These are phyloP conservation scores for Temnothorax nylanderi DNA, from an alignment of 1,140 invertebrate genomes.

Conservation along the genomic window DNA sequence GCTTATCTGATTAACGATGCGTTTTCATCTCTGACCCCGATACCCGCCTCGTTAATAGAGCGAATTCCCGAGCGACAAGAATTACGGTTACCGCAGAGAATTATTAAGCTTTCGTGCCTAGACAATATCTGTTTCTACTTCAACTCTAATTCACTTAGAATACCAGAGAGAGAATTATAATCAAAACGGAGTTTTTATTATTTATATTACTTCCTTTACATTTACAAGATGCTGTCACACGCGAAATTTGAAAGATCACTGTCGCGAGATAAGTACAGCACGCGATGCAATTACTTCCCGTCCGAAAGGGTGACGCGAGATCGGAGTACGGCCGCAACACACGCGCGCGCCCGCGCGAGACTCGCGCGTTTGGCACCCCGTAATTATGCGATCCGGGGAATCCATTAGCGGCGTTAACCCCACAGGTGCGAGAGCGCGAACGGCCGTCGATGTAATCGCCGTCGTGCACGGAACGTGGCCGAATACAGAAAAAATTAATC, in stretches of 20 bases:
- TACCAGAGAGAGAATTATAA: not conserved
- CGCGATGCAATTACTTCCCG: slow-evolving; percentile 61
- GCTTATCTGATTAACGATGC: slow-evolving; percentile 64
- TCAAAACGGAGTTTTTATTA: not conserved
- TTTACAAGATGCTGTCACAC: not conserved
- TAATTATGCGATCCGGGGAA: slow-evolving; percentile 71
- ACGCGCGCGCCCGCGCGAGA: slow-evolving; percentile 33
- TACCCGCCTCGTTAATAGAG: slow-evolving; percentile 21
- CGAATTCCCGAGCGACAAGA: not conserved
- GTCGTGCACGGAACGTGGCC: slow-evolving; percentile 29
- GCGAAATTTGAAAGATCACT: not conserved
- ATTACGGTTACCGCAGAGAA: not conserved
- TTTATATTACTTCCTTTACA: not conserved
- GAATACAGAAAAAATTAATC: slow-evolving; percentile 67
- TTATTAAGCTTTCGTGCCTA: not conserved
- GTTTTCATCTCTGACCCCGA: slow-evolving; percentile 49
- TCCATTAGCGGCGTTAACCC: slow-evolving; percentile 71
- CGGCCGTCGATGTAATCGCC: slow-evolving; percentile 64
- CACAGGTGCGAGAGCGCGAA: slow-evolving; percentile 61
- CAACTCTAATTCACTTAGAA: not conserved
- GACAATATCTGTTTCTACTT: not conserved
- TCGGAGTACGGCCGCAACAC: not conserved
- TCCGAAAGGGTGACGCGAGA: not conserved
- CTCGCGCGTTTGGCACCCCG: slow-evolving; percentile 62
- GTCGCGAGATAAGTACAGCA: slow-evolving; percentile 7